Evolutionary conservation across 2,888 invertebrate species (phyloP), one percentile per base, ranked within the genome.

Genomic region (Drepana falcataria): DNA sequence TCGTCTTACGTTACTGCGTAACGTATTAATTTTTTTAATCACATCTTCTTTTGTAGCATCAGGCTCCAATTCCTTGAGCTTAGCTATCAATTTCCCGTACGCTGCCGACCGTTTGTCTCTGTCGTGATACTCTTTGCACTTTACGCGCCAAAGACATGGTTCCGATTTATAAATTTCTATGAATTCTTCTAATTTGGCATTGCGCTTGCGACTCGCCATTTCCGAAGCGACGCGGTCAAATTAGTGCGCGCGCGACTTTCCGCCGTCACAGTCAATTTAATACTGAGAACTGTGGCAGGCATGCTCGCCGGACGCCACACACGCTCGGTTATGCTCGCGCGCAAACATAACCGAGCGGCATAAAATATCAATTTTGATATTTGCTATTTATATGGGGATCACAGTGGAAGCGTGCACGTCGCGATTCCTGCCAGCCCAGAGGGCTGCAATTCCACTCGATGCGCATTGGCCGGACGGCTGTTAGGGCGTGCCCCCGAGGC

Each of bases 281-380:
- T 33, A 53, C 53, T 53, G 53, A 53, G 53, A 53, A 49, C 58
- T 53, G 40, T 49, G 47, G n/a, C 35, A 44, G 37, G 56, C 56
- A 56, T 35, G 56, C 56, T 53, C 57, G 52, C 57, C 57, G 57
- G 57, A 54, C 52, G 54, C 57, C 57, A 57, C 54, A 57, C 57
- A 57, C 54, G 54, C 57, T 55, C 53, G 49, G 57, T 55, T 57
- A 54, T 54, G 53, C 53, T 54, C 51, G 53, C 53, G 56, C 48
- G 51, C 53, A 56, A 56, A 48, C 56, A 48, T 53, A 56, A 56
- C 53, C 57, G 57, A 57, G 57, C 54, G 52, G 57, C 54, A 54
- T 54, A 56, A 56, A 53, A 52, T 54, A 54, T 48, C 55, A 55
- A 52, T 52, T 55, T 55, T 49, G 47, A 54, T 54, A 51, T 54